Evolutionary conservation across 2,113 vertebrate species (phyloP).

Genomic region (Ceuthmochares aereus): DNA sequence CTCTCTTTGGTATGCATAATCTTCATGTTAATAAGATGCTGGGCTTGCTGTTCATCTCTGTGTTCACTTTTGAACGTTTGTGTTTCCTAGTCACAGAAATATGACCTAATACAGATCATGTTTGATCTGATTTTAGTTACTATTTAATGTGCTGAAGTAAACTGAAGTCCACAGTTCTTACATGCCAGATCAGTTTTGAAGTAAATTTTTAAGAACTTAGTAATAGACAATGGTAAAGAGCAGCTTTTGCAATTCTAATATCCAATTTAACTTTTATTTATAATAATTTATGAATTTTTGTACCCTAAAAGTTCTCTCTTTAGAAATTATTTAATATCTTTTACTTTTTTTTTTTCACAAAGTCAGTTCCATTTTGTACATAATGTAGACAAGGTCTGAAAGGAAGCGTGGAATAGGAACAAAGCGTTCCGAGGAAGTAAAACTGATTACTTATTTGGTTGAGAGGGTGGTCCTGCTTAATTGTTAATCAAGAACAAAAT

Average conservation of each 20-base stretch:
- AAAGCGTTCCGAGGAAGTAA: neutral
- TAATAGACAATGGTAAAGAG: neutral
- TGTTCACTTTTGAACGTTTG: neutral
- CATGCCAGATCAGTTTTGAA: neutral
- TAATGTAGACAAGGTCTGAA: neutral
- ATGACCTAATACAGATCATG: too few species aligned
- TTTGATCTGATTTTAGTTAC: neutral
- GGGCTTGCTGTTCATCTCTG: neutral
- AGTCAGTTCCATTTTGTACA: neutral
- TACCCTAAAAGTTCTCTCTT: neutral
- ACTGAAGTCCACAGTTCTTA: neutral
- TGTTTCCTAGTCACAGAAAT: neutral
- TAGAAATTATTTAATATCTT: neutral
- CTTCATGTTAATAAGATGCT: neutral
- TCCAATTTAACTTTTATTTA: neutral
- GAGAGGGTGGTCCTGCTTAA: neutral
- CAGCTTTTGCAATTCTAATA: neutral
- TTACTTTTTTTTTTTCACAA: neutral
- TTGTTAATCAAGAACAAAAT: slow-evolving; percentile 2
- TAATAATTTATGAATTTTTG: neutral
- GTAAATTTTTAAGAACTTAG: neutral
- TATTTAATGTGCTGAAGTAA: neutral
- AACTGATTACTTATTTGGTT: neutral
- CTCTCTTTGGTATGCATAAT: neutral
- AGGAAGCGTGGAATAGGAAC: neutral